Conservation (phyloP, 2,797 vertebrate species). For the Phoeniculus purpureus region DNA sequence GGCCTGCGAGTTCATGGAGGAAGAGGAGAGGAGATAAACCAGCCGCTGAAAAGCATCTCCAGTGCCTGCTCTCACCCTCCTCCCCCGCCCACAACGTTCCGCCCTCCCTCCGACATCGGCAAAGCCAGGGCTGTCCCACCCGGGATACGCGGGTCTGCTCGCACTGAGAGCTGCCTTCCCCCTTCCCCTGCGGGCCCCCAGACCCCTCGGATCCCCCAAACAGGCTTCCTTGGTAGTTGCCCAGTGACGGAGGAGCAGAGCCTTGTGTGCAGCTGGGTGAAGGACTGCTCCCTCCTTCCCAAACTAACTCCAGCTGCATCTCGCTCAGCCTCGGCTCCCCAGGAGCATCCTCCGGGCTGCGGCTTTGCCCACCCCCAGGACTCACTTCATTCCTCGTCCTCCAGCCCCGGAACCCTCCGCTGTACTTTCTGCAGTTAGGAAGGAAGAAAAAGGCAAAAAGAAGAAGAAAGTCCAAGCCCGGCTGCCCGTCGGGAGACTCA, state of each 20-base stretch:
- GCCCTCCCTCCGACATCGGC: background rate
- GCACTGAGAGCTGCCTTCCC: background rate
- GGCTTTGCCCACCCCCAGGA: background rate
- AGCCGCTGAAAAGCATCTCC: background rate
- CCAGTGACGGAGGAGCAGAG: background rate
- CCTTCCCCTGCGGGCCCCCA: fast-evolving
- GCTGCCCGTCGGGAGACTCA: background rate
- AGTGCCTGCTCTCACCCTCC: background rate
- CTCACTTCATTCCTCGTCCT: slow-evolving; percentile 12
- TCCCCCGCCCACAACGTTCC: background rate
- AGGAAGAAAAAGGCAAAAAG: background rate
- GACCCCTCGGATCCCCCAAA: background rate
- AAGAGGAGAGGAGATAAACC: background rate
- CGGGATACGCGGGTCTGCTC: fast-evolving
- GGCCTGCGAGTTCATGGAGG: background rate
- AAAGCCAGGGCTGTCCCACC: background rate
- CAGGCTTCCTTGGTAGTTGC: background rate
- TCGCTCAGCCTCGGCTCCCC: background rate
- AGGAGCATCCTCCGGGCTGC: background rate
- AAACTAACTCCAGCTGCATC: background rate
- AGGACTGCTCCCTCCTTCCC: background rate
- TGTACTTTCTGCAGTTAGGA: background rate
- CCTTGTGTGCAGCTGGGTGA: background rate
- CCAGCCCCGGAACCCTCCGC: background rate
- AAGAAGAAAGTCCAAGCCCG: background rate